phyloP scores from a whole-genome alignment of 53 echinoderm and acorn worm species.

The Echinometra lucunter region DNA sequence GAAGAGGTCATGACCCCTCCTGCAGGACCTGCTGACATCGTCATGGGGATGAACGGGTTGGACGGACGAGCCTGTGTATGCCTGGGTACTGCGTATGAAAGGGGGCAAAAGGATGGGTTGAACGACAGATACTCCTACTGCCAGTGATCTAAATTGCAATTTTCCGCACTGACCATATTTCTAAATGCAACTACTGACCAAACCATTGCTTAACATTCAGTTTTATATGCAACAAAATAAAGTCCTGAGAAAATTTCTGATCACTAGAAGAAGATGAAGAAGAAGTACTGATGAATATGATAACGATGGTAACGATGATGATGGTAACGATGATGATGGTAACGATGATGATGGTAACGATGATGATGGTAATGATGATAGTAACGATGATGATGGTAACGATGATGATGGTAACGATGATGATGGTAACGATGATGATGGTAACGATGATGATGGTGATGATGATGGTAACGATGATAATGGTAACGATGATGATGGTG shows the following conservation, averaged over 20 bases:
- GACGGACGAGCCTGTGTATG: neutral
- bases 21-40: neutral
- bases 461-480: neutral
- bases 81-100: neutral
- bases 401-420: neutral
- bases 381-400: neutral
- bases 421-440: neutral
- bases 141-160: too few relatives aligned
- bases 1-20: conserved; percentile 44
- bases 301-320: neutral
- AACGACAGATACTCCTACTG: too few relatives aligned
- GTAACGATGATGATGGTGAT: neutral
- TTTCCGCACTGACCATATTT: too few relatives aligned
- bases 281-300: too few relatives aligned
- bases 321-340: neutral
- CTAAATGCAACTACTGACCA: too few relatives aligned
- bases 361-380: neutral
- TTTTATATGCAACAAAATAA: too few relatives aligned
- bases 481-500: neutral
- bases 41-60: conserved; percentile 20
- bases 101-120: neutral
- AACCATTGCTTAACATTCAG: too few relatives aligned
- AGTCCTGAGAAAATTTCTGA: too few relatives aligned
- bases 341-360: neutral
- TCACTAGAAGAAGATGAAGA: too few relatives aligned